Base-by-base conservation (phyloP, 1,140 invertebrate genomes). In the Zaprionus tsacasi region DNA sequence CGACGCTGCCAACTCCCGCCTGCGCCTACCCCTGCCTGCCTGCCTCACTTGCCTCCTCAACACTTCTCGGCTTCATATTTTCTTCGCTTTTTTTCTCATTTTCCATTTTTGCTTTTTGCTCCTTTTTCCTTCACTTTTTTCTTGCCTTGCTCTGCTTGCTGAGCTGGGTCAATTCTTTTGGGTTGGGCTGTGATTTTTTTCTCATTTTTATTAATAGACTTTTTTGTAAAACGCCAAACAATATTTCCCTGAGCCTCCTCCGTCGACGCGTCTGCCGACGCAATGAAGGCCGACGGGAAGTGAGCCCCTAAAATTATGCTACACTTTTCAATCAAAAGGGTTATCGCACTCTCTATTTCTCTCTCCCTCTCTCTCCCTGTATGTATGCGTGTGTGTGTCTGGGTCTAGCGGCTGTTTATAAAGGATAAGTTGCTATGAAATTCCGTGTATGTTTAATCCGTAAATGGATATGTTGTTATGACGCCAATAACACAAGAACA, bases 191-290 rank as follows among this genome's bases (percentile, higher is more conserved):
- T 77, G 73, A 79, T 79, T 79, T 79, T 74, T 79, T 77, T 74
- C 81, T 85, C 81, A 78, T 85, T 85, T 88, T 88, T 88, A 88
- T 88, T 88, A 88, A 88, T 88, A 88, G 83, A 89, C 70, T 83
- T 88, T 81, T 81, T 79, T 78, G 70, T 69, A 68, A 73, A 88
- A 82, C 78, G 68, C 75, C 82, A 81, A 86, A 86, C 82, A 78
- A 85, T 87, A 82, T 87, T 85, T 83, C 57, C 8, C 60, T 76
- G 48, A 38, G 65, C 27, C 27, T 1, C 3, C 27, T 1, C 3
- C 27, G 27, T 30, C 27, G 27, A 3, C 27, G 27, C 27, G 27
- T 30, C 27, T 3, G 1, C 6, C 27, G 27, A 2, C 27, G 27
- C 27, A 30, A 30, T 45, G 54, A 40, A 11, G 55, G 50, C 76